Evolutionary conservation across 2,888 invertebrate genomes (phyloP), one percentile per base, ranked within the genome.

Genomic region (Caenorhabditis uteleia): DNA sequence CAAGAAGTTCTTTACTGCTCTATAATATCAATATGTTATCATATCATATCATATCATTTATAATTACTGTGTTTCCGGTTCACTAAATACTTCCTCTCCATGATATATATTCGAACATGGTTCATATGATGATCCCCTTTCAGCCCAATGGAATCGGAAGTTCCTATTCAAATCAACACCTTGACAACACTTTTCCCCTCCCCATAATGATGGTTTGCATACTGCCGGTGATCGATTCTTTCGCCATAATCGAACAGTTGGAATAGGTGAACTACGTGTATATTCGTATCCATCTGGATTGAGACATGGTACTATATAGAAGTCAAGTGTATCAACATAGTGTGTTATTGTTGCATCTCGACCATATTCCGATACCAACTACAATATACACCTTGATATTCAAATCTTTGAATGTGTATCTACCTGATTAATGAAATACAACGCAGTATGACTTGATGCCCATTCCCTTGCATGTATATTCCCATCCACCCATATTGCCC

Each of bases 401-500:
- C 3, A 10, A 26, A 61, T 27, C 31, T 39, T 10, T 14, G 2
- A 34, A 16, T 16, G n/a, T n/a, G n/a, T n/a, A n/a, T n/a, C n/a
- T n/a, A 77, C 80, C 69, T 79, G 77, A 62, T 83, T 75, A 33
- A 83, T 83, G 48, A 83, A 75, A 55, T 75, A 83, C 18, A 83
- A 57, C 2, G 82, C 82, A 1, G 82, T 81, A 54, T 82, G 82
- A 46, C 77, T 76, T 14, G 80, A 77, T 7, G 82, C 80, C 83
- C 83, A 83, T 51, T 82, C 82, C 25, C 81, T 60, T 12, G 82
- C 81, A 58, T 82, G 82, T 23, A 82, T 82, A 56, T 83, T 82
- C n/a, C 82, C 83, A 61, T 83, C 83, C n/a, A 83, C 79, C 82
- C 82, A 83, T 25, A 83, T 61, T 12, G 72, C 78, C 25, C 76